Base-by-base conservation (phyloP, 2,888 invertebrate species). In the Saturnia pavonia region DNA sequence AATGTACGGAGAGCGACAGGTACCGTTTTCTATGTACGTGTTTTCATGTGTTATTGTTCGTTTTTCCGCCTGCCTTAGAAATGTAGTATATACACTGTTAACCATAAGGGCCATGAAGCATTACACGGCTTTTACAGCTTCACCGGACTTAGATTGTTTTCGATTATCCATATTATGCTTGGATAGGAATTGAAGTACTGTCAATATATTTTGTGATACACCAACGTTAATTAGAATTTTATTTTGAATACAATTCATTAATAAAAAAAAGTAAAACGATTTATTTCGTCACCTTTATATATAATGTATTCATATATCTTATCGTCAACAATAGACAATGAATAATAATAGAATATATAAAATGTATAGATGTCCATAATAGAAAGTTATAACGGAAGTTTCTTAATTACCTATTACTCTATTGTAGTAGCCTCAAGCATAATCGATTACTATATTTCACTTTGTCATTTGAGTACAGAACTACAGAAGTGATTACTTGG, bases 381-480 rank as follows among this genome's bases (percentile, higher is more conserved):
- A 84, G 83, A 84, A 84, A 84, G 84, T 75, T 73, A 65, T 65
- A 40, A 70, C 77, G 84, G 82, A 83, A 80, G 81, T 74, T 72
- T 65, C 67, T 73, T 74, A 75, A 76, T 74, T 73, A 72, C 74
- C n/a, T n/a, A n/a, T n/a, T n/a, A n/a, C n/a, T n/a, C n/a, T 69
- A 74, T 73, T 69, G 71, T 71, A 63, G 75, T 76, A 57, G 78
- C 77, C 77, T 66, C 74, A 67, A 77, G 78, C 76, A 73, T 77
- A 73, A 74, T 78, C 76, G 75, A 78, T 79, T 76, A 76, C 75
- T 70, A 76, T 78, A 68, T 74, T 76, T 76, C 72, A 75, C 72
- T 68, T 70, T 70, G 63, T 73, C 72, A 63, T 71, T 76, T 72
- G 72, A 74, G 75, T 71, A 74, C 65, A 66, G 68, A n/a, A 40